A percentile compares a stretch with the other conserved stretches of the same genome.
Evolutionary conservation across 2,797 vertebrate species (phyloP).

Genomic region (Lophius americanus): DNA sequence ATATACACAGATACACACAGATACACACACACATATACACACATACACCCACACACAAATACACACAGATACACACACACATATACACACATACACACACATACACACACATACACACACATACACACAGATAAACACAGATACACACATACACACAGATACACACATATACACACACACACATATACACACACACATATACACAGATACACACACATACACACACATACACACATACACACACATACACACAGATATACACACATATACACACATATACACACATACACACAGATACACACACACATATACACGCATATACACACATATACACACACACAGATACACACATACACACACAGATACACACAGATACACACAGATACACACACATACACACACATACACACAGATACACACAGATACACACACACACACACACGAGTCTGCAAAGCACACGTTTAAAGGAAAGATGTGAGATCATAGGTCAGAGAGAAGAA

Average conservation of each 20-base stretch:
- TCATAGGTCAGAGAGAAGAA: slow-evolving; percentile 45
- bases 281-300: too few relatives aligned
- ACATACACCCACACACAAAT: slow-evolving; percentile 14
- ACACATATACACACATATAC: not conserved
- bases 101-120: slow-evolving; percentile 18
- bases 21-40: not conserved
- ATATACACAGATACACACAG: too few relatives aligned
- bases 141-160: slow-evolving; percentile 22
- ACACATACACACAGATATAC: too few relatives aligned
- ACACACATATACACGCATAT: too few relatives aligned
- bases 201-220: too few relatives aligned
- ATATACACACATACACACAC: not conserved
- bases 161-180: not conserved
- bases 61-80: slow-evolving; percentile 11
- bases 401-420: not conserved
- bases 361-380: slow-evolving; percentile 16
- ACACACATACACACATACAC: too few relatives aligned
- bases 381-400: too few relatives aligned
- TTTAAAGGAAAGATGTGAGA: slow-evolving; percentile 32
- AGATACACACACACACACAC: slow-evolving; percentile 4
- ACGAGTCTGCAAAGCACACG: slow-evolving; percentile 9
- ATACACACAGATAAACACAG: slow-evolving; percentile 6
- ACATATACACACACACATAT: slow-evolving; percentile 18
- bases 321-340: not conserved
- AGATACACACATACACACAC: slow-evolving; percentile 14